Evolutionary conservation across 2,888 invertebrate genomes (phyloP).

Genomic region (Strigamia crassipes): DNA sequence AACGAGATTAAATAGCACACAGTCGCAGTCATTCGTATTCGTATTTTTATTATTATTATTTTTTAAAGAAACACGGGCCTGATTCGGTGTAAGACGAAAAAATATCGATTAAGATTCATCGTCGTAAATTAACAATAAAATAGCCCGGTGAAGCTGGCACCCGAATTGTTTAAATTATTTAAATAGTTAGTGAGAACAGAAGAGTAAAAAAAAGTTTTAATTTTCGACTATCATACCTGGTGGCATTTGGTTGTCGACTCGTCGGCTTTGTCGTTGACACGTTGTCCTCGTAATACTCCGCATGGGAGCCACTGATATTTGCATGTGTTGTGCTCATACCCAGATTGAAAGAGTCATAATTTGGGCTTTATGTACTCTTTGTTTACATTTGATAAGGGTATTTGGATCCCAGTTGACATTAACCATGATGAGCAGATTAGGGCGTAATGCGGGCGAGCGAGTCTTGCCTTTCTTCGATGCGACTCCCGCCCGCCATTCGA

Average conservation of each 20-base stretch:
- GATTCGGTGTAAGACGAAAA: no score
- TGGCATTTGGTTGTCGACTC: background rate
- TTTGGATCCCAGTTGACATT: conserved; percentile 47
- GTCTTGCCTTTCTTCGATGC: background rate
- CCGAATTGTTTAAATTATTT: no score
- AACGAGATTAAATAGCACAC: background rate
- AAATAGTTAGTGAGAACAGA: background rate
- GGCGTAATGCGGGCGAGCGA: conserved; percentile 37
- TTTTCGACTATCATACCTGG: background rate
- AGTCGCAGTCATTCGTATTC: no score
- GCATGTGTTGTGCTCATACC: conserved; percentile 41
- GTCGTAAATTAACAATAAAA: no score
- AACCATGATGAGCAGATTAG: conserved; percentile 47
- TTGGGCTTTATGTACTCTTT: conserved; percentile 47
- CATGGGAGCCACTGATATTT: conserved; percentile 46
- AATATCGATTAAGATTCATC: no score
- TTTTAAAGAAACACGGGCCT: no score
- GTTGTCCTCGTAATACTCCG: conserved; percentile 44
- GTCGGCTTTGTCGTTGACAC: background rate
- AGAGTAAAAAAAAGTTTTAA: background rate
- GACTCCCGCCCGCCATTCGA: conserved; percentile 8
- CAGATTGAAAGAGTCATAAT: conserved; percentile 46
- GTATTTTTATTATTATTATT: no score
- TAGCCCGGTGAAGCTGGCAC: no score
- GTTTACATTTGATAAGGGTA: conserved; percentile 48